A percentile compares a stretch with the other conserved stretches of the same genome.
phyloP scores from a whole-genome alignment of 2,113 vertebrate genomes.

The Macquaria australasica region DNA sequence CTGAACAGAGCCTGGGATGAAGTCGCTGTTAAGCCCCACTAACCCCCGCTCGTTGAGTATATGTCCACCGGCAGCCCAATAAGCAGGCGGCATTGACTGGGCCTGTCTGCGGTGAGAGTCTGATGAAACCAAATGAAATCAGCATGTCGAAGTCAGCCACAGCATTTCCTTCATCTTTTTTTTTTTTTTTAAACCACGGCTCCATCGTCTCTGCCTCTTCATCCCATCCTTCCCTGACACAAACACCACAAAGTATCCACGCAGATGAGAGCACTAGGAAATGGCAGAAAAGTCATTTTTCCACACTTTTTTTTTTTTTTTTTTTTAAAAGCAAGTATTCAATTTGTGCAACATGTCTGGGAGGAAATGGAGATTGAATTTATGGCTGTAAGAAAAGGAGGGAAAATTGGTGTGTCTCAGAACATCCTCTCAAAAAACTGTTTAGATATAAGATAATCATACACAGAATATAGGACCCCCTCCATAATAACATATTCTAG shows the following conservation, averaged over 20 bases:
- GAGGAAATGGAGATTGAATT: conserved; percentile 64
- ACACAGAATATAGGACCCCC: neutral
- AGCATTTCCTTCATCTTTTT: neutral
- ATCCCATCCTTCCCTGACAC: conserved; percentile 38
- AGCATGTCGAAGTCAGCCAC: conserved; percentile 48
- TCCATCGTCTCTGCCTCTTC: conserved; percentile 37
- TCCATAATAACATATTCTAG: conserved; percentile 2
- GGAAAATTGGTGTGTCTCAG: conserved; percentile 13
- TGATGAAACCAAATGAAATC: conserved; percentile 84
- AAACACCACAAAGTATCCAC: conserved; percentile 35
- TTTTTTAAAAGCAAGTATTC: conserved; percentile 37
- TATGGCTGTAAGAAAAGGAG: conserved; percentile 12
- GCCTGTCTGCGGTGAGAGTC: conserved; percentile 38
- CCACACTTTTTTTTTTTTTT: conserved; percentile 14
- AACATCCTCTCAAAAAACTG: conserved; percentile 9
- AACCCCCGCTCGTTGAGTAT: conserved; percentile 18
- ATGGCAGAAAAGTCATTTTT: conserved; percentile 55
- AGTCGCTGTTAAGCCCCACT: conserved; percentile 36
- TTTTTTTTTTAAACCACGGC: conserved; percentile 32
- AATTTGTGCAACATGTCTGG: conserved; percentile 54
- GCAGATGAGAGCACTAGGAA: conserved; percentile 46
- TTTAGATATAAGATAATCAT: conserved; percentile 39
- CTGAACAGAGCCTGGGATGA: conserved; percentile 25
- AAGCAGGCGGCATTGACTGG: conserved; percentile 27
- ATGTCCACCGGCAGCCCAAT: conserved; percentile 49